Conservation (phyloP, 2,797 vertebrate genomes). For the Eulemur mongoz region DNA sequence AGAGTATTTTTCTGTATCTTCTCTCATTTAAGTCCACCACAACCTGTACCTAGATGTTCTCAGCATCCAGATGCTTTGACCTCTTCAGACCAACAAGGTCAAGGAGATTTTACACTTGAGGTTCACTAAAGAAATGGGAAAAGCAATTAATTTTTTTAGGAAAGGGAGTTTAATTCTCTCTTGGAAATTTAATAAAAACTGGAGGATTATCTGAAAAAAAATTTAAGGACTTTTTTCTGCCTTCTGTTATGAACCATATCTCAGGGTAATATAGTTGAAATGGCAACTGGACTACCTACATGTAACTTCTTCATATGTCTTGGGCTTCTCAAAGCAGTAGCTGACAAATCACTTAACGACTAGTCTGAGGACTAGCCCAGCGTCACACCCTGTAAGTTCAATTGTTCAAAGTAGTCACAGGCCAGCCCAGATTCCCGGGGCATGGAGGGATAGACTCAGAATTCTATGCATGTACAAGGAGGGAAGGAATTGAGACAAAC, state of each 20-base stretch:
- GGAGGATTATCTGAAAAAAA: not conserved
- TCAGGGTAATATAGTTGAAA: not conserved
- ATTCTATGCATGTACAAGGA: not conserved
- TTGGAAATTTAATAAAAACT: slow-evolving; percentile 15
- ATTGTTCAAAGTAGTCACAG: not conserved
- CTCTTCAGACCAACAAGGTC: not conserved
- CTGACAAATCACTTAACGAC: not conserved
- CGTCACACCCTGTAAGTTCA: not conserved
- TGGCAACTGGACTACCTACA: not conserved
- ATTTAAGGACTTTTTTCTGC: not conserved
- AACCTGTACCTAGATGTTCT: not conserved
- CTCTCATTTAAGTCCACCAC: not conserved
- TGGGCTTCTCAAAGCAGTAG: not conserved
- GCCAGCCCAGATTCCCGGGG: not conserved
- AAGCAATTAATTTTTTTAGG: not conserved
- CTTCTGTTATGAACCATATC: not conserved
- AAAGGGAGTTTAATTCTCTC: not conserved
- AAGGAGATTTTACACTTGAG: not conserved
- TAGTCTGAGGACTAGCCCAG: not conserved
- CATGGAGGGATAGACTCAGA: not conserved
- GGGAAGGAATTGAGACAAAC: not conserved
- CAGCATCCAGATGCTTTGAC: not conserved
- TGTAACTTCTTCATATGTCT: not conserved
- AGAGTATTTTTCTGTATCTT: not conserved
- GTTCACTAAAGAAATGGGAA: not conserved